phyloP scores from a whole-genome alignment of 2,888 invertebrate species.

The Rhopalosiphum nymphaeae region DNA sequence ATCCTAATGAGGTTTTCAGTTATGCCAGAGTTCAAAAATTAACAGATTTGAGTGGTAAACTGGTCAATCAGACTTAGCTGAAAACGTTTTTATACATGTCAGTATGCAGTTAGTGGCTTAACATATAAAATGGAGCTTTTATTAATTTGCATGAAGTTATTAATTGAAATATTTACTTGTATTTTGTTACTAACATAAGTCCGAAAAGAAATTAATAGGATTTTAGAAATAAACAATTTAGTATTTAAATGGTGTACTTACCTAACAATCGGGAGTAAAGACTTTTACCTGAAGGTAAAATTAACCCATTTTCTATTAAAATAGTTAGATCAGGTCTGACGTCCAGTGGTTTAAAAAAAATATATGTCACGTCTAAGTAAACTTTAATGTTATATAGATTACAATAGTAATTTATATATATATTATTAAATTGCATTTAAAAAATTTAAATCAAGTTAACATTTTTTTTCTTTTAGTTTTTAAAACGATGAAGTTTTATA shows the following conservation, averaged over 20 bases:
- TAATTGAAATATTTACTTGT: neutral
- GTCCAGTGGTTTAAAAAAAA: neutral
- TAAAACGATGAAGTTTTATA: neutral
- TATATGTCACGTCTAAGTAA: neutral
- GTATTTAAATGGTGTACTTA: neutral
- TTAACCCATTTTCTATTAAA: neutral
- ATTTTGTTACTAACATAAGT: neutral
- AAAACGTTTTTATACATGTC: neutral
- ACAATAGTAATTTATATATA: neutral
- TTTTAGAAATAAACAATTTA: neutral
- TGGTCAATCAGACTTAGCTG: neutral
- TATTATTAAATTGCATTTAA: neutral
- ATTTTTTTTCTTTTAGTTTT: neutral
- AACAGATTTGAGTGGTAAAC: neutral
- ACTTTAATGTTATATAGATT: neutral
- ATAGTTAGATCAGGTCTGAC: neutral
- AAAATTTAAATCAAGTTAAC: neutral
- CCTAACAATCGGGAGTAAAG: neutral
- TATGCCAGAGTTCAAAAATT: neutral
- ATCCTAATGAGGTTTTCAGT: neutral
- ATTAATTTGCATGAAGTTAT: neutral
- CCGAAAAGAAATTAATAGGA: neutral
- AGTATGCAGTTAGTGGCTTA: neutral
- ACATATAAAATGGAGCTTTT: neutral
- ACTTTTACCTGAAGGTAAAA: neutral